Conservation (phyloP, 2,888 invertebrate species). For the Busseola fusca region DNA sequence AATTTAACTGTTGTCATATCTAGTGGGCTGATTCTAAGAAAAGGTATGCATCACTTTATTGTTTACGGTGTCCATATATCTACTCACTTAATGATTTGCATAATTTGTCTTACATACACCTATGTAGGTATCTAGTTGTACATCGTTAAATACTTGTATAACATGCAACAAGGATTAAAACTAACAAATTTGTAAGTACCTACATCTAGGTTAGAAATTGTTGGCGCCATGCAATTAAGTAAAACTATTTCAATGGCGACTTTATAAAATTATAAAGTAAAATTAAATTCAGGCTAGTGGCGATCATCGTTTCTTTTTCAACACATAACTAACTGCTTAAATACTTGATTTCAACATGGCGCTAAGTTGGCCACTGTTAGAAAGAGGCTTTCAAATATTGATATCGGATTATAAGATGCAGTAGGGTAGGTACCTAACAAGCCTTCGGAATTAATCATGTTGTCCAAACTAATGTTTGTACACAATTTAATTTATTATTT, state of each 20-base stretch:
- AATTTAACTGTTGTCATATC: constrained; percentile 91
- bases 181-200: background rate
- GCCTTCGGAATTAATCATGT: constrained; percentile 7
- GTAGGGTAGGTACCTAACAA: background rate
- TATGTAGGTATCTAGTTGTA: constrained; percentile 2
- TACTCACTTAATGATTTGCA: constrained; percentile 31
- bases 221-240: background rate
- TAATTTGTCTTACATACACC: constrained; percentile 18
- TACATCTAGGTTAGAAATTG: background rate
- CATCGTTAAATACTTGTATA: background rate
- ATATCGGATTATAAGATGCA: background rate
- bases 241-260: constrained; percentile 8
- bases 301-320: constrained; percentile 18
- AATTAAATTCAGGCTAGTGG: background rate
- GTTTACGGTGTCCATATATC: constrained; percentile 9
- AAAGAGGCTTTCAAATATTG: background rate
- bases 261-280: constrained; percentile 6
- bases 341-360: constrained; percentile 3
- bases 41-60: constrained; percentile 79
- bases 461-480: constrained; percentile 25
- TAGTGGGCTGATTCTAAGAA: constrained; percentile 90
- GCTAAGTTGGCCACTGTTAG: background rate
- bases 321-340: constrained; percentile 24
- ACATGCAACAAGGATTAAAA: constrained; percentile 2
- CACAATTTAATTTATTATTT: constrained; percentile 14